phyloP scores from a whole-genome alignment of 2,113 vertebrate genomes.

The Microtus oregoni region DNA sequence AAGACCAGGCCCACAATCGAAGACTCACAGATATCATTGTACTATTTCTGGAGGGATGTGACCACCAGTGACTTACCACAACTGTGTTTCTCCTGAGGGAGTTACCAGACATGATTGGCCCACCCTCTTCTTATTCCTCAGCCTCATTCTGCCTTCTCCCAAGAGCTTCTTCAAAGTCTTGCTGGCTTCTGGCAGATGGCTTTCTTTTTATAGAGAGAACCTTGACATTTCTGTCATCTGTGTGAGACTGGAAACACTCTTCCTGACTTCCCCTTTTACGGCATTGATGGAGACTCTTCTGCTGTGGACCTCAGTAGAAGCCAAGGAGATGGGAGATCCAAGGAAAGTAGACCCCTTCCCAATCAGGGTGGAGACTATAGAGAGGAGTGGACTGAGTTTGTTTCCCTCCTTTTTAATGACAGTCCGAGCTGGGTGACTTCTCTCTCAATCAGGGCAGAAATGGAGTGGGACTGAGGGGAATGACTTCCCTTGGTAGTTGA shows the following conservation, averaged over 20 bases:
- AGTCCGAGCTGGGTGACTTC: not conserved
- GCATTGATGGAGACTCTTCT: constrained; percentile 88
- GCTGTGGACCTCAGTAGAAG: constrained; percentile 59
- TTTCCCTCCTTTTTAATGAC: not conserved
- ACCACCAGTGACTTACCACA: constrained; percentile 61
- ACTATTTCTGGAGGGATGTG: constrained; percentile 78
- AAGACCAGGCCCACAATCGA: constrained; percentile 81
- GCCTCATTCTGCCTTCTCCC: constrained; percentile 80
- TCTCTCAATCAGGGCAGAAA: not conserved
- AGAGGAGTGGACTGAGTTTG: not conserved
- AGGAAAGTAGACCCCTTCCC: not conserved
- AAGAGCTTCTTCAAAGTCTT: constrained; percentile 85
- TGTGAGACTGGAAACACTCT: constrained; percentile 90
- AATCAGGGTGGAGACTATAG: not conserved
- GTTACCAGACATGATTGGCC: constrained; percentile 86
- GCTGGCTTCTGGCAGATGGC: constrained; percentile 87
- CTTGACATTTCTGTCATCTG: constrained; percentile 86
- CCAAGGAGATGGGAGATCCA: not conserved
- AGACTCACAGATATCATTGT: constrained; percentile 37
- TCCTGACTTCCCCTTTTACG: constrained; percentile 89
- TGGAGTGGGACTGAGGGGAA: constrained; percentile 59
- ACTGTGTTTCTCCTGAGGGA: constrained; percentile 81
- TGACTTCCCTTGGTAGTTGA: constrained; percentile 43
- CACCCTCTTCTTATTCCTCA: constrained; percentile 90
- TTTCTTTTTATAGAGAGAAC: constrained; percentile 71